A percentile compares a stretch with the other conserved stretches of the same genome.
phyloP scores from a whole-genome alignment of 2,797 vertebrate genomes.

The Pteronotus mesoamericanus region DNA sequence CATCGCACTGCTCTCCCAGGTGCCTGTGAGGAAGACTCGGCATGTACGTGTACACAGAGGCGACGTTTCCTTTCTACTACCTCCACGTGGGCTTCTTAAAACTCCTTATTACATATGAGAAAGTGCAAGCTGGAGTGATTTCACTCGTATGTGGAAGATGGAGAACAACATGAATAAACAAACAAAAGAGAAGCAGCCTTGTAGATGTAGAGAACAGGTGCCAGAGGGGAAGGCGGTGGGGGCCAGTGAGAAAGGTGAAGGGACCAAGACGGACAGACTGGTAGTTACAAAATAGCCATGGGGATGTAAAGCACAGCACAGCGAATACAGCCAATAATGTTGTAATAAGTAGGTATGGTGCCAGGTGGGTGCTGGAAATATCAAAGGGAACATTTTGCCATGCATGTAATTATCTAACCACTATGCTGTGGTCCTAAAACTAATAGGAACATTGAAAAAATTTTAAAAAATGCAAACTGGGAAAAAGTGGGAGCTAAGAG shows the following conservation, averaged over 20 bases:
- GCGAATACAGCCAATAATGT: neutral
- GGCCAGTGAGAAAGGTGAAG: neutral
- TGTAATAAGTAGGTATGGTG: neutral
- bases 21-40: conserved; percentile 77
- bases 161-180: neutral
- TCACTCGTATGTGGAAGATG: no score
- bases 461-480: neutral
- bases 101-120: neutral
- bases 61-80: neutral
- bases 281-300: neutral
- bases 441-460: neutral
- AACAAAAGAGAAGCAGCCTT: neutral
- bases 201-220: neutral
- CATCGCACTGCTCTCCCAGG: conserved; percentile 91
- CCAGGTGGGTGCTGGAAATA: neutral
- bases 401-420: neutral
- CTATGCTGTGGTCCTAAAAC: neutral
- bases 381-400: neutral
- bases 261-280: neutral
- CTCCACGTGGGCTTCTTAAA: neutral
- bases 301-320: neutral
- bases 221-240: neutral
- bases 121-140: neutral
- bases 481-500: neutral
- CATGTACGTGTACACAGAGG: neutral